Evolutionary conservation across 2,888 invertebrate species (phyloP).

Genomic region (Sinodicranocentrus sp.): DNA sequence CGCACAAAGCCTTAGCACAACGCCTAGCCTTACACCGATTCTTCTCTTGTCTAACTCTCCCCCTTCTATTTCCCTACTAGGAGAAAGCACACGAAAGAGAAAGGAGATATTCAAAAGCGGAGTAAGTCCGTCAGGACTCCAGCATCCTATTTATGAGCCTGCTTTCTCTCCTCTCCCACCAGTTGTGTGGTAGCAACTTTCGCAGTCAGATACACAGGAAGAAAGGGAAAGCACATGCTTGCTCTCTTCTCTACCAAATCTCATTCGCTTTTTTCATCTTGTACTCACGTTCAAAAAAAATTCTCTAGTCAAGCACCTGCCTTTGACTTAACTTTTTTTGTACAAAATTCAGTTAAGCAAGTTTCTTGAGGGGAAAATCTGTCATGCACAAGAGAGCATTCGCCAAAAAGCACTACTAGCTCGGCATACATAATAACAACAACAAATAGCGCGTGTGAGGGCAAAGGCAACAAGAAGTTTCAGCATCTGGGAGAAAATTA

Average conservation of each 20-base stretch:
- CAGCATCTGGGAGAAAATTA: conserved; percentile 38
- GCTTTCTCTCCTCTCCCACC: conserved; percentile 44
- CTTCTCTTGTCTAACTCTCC: no score
- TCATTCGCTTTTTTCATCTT: background rate
- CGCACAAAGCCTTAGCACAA: no score
- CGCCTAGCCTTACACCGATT: no score
- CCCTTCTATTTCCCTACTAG: no score
- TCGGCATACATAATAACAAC: conserved; percentile 36
- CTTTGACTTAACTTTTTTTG: conserved; percentile 50
- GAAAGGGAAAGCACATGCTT: conserved; percentile 22
- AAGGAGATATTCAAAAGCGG: no score
- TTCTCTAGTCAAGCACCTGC: conserved; percentile 28
- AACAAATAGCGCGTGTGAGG: background rate
- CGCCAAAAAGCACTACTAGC: no score
- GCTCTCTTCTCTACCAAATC: conserved; percentile 7
- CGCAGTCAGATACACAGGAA: conserved; percentile 22
- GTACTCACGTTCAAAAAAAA: background rate
- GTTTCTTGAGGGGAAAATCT: conserved; percentile 43
- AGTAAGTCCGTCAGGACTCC: no score
- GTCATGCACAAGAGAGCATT: no score
- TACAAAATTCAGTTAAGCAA: conserved; percentile 60
- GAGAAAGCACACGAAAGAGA: no score
- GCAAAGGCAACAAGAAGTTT: background rate
- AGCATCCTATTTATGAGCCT: conserved; percentile 46
- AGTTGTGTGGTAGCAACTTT: conserved; percentile 66